Evolutionary conservation across 2,797 vertebrate genomes (phyloP), one percentile per base, ranked within the genome.

Genomic region (Cossypha dichroa): DNA sequence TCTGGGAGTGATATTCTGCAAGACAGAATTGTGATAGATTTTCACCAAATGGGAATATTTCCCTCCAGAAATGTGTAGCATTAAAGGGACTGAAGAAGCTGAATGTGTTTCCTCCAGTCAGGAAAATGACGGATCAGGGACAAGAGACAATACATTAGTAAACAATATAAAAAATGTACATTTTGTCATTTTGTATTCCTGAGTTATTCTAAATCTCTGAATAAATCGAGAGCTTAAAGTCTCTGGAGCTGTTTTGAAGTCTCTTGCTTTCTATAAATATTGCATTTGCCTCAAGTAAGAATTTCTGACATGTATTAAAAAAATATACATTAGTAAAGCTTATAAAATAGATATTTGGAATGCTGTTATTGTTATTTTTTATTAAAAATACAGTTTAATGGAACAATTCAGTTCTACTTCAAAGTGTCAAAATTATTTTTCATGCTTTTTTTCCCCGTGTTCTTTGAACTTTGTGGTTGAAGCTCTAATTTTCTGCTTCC

Each of bases 231-330:
- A 96, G 94, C 95, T 94, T 96, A 93, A 96, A 93, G 91, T 95
- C 97, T 97, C 94, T 90, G 85, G 94, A 96, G 94, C 73, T 91
- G 95, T 97, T 97, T 97, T 97, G 96, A 97, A 97, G 96, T 97
- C 91, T 97, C 96, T 93, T 95, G 92, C 94, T 97, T 96, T 97
- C 96, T 95, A 97, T 97, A 97, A 97, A 97, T 97, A 97, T 97
- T 97, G 92, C 89, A 97, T 97, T 97, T 94, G 94, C 97, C 95
- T 97, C 94, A 83, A 92, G 96, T 96, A 96, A 97, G 94, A 91
- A 90, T 94, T 95, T 96, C 96, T 97, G 97, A 97, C 96, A 96
- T 52, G 92, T 93, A 96, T 97, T 97, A 96, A 97, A 97, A 97
- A 97, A 93, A 95, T 97, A 96, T 93, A 97, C 95, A 97, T 97